These are phyloP conservation scores for Sternarchorhynchus goeldii DNA, from an alignment of 2,797 vertebrate species.

Conservation along the genomic window DNA sequence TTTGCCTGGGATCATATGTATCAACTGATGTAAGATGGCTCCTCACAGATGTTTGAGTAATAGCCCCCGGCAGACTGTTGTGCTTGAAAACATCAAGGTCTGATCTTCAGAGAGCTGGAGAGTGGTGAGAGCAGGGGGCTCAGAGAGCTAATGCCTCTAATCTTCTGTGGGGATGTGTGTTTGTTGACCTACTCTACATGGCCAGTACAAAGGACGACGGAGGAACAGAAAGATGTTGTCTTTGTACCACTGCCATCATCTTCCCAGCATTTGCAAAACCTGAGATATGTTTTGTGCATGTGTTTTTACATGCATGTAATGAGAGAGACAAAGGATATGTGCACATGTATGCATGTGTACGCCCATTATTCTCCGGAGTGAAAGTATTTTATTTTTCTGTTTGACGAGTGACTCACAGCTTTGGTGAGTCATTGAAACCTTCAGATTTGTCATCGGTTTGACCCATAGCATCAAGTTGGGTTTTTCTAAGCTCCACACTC, in stretches of 20 bases:
- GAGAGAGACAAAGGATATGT: too few relatives aligned
- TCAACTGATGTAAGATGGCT: slow-evolving; percentile 37
- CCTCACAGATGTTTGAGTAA: slow-evolving; percentile 36
- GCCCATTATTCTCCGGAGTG: background rate
- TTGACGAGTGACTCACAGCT: slow-evolving; percentile 12
- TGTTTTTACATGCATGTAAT: too few relatives aligned
- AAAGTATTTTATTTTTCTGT: background rate
- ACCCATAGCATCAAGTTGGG: background rate
- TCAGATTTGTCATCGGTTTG: background rate
- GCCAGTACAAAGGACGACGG: slow-evolving; percentile 33
- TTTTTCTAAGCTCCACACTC: background rate
- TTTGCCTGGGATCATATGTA: slow-evolving; percentile 42
- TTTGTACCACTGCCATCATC: slow-evolving; percentile 7
- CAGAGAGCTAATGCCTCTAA: slow-evolving; percentile 45
- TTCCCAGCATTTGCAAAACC: slow-evolving; percentile 20
- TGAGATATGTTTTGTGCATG: background rate
- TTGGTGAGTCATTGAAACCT: slow-evolving; percentile 15
- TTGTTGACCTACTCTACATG: slow-evolving; percentile 45
- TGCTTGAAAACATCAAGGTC: slow-evolving; percentile 53
- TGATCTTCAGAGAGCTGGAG: slow-evolving; percentile 46
- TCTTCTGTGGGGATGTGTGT: slow-evolving; percentile 44
- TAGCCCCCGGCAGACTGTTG: slow-evolving; percentile 36
- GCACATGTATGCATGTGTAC: too few relatives aligned
- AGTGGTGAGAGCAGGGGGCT: slow-evolving; percentile 38
- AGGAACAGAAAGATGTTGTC: slow-evolving; percentile 4